Evolutionary conservation across 2,113 vertebrate genomes (phyloP).

Genomic region (Tragelaphus scriptus): DNA sequence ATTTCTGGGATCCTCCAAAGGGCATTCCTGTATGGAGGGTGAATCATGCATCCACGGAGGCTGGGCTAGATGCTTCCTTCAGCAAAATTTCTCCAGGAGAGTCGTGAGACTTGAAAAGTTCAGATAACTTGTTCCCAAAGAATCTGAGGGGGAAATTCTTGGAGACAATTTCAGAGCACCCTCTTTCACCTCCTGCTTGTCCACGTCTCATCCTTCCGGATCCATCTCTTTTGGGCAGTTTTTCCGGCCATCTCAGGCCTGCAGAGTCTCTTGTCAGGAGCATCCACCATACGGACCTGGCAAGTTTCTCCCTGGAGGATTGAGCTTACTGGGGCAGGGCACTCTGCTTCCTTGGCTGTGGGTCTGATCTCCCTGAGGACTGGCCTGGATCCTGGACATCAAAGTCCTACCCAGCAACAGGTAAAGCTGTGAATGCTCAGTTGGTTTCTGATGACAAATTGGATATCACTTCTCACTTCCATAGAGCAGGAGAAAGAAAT

Average conservation of each 20-base stretch:
- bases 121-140: neutral
- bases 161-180: neutral
- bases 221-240: neutral
- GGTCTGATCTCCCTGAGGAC: neutral
- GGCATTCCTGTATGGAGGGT: neutral
- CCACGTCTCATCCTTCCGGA: accelerated
- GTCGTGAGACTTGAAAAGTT: neutral
- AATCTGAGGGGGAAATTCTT: neutral
- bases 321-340: neutral
- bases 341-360: neutral
- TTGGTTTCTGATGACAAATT: neutral
- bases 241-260: neutral
- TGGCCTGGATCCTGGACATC: neutral
- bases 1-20: too few species aligned
- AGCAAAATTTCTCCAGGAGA: neutral
- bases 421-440: neutral
- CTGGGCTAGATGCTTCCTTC: neutral
- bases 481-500: neutral
- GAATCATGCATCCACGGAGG: neutral
- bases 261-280: neutral
- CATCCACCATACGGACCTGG: neutral
- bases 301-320: neutral
- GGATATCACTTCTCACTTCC: neutral
- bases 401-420: neutral
- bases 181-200: neutral